Evolutionary conservation across 2,113 vertebrate genomes (phyloP), one percentile per base, ranked within the genome.

Genomic region (Paracanthobrama guichenoti): DNA sequence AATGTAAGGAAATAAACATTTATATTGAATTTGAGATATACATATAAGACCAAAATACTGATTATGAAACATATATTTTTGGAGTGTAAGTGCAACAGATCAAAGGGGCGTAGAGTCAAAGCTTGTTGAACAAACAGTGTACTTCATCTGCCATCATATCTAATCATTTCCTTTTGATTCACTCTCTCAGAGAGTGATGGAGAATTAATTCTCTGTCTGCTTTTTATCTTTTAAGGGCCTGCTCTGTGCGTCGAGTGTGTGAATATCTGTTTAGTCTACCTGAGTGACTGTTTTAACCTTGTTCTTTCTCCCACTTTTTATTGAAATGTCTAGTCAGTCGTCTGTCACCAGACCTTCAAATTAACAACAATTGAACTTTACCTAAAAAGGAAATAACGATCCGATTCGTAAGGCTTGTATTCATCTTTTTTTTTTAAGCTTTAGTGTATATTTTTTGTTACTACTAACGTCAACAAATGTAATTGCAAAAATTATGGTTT

Each of bases 151-250:
- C 62, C 26, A 67, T 81, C 79, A 24, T 48, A 35, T 67, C 62
- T 31, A 67, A 67, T 81, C 18, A 35, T 81, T 81, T 48, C 2
- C 13, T 79, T 24, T 55, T 20, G 24, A 66, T 35, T 71, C 46
- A 3, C 42, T 46, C n/a, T 20, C 35, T 79, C 78, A 31, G 26
- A 80, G 60, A 8, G 20, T 55, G 22, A 50, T 18, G 79, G 28
- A 80, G 60, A 31, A 82, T 71, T 71, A 42, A 82, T 82, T 71
- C 28, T 57, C 46, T 14, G 73, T 42, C 60, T 67, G 55, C 74
- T n/a, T 42, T 78, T 78, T 44, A 50, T 69, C 50, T 72, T 26
- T 6, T 1, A 18, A 13, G 53, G 7, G n/a, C 24, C 59, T 1
- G 71, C 55, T 75, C 57, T 64, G 71, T 11, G 35, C 13, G 24